phyloP scores from a whole-genome alignment of 2,113 vertebrate species.

The Leucoraja erinaceus region DNA sequence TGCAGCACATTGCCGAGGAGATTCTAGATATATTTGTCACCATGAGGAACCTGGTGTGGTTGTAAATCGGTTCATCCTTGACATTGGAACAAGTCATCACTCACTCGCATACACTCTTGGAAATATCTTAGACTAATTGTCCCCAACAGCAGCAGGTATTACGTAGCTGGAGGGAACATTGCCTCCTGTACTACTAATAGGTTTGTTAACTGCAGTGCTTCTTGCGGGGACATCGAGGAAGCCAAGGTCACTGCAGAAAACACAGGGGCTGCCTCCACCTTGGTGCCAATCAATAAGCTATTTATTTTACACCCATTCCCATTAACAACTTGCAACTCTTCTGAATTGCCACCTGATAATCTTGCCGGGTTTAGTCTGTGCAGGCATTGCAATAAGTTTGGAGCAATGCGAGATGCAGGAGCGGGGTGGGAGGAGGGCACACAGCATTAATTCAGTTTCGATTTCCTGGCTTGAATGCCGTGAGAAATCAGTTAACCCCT shows the following conservation, averaged over 20 bases:
- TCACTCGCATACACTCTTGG: constrained; percentile 10
- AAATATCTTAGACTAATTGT: constrained; percentile 23
- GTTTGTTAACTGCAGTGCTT: constrained; percentile 20
- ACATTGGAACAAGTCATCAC: constrained; percentile 15
- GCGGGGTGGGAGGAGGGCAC: not conserved
- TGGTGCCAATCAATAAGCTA: constrained; percentile 34
- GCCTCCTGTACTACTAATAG: constrained; percentile 27
- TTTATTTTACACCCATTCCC: constrained; percentile 29
- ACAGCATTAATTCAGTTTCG: not conserved
- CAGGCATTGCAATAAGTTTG: not conserved
- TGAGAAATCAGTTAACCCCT: not conserved
- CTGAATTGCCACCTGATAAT: not conserved
- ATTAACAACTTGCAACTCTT: constrained; percentile 23
- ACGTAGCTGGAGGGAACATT: constrained; percentile 7
- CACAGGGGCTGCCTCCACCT: constrained; percentile 15
- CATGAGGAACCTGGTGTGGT: constrained; percentile 1
- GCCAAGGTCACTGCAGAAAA: constrained; percentile 33
- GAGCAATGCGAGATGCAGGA: not conserved
- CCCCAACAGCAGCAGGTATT: constrained; percentile 22
- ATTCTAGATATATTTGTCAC: constrained; percentile 12
- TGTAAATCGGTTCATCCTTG: not conserved
- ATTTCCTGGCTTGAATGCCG: not conserved
- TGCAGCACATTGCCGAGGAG: not conserved
- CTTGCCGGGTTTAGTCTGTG: not conserved
- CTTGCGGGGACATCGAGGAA: not conserved